These are phyloP conservation scores for Sebastes alutus DNA, from an alignment of 2,797 vertebrate genomes.

Conservation along the genomic window DNA sequence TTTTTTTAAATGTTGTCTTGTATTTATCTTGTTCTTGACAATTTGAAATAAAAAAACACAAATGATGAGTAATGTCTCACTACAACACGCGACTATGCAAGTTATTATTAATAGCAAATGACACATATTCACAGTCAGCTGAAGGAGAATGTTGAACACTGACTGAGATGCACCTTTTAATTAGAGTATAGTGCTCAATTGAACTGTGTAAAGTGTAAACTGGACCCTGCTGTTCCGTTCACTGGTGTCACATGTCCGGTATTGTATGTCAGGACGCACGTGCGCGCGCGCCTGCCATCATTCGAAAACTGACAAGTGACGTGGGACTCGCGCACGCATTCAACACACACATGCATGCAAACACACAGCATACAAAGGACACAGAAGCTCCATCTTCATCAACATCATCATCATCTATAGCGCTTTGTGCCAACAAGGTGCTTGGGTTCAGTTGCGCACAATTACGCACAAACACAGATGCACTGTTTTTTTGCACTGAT, in stretches of 20 bases:
- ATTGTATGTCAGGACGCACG: neutral
- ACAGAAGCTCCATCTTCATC: neutral
- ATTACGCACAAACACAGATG: neutral
- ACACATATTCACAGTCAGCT: neutral
- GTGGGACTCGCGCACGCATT: neutral
- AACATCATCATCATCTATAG: neutral
- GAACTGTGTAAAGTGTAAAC: neutral
- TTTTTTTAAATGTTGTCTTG: neutral
- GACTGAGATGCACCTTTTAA: neutral
- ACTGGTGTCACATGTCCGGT: neutral
- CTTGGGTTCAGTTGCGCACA: neutral
- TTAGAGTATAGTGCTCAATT: too few relatives aligned
- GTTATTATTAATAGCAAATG: neutral
- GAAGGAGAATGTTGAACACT: neutral
- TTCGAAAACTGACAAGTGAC: neutral
- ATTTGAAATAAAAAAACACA: neutral
- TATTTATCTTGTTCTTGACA: neutral
- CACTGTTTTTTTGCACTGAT: neutral
- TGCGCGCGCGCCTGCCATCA: neutral
- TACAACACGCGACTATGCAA: neutral
- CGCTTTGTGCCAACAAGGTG: conserved; percentile 1
- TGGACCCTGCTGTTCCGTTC: neutral
- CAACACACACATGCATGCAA: neutral
- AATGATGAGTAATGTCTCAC: neutral
- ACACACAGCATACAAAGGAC: neutral